Evolutionary conservation across 92 coral and sea anemone genomes (phyloP).

Genomic region (Zoanthus sociatus): DNA sequence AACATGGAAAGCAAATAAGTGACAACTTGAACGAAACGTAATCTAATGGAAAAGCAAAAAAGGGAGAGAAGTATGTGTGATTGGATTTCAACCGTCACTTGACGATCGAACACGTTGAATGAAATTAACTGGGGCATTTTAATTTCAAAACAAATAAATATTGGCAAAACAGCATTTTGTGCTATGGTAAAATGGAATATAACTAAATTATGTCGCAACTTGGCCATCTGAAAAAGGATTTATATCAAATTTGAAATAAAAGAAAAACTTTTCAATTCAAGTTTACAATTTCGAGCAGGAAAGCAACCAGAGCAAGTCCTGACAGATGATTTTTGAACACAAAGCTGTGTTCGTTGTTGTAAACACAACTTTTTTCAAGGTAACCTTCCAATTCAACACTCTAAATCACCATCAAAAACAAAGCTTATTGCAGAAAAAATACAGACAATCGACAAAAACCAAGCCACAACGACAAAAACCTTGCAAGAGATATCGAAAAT

Average conservation of each 20-base stretch:
- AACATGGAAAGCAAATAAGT: not conserved
- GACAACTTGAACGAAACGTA: not conserved
- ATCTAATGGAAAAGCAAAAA: not conserved
- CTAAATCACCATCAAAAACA: not conserved
- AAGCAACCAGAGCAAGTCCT: constrained; percentile 4
- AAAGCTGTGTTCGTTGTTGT: constrained; percentile 37
- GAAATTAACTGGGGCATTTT: not conserved
- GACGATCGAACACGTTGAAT: constrained; percentile 40
- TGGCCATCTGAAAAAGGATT: not conserved
- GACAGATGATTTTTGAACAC: constrained; percentile 41
- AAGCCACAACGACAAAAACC: not conserved
- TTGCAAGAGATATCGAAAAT: not conserved
- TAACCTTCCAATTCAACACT: not conserved
- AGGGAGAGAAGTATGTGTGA: not conserved
- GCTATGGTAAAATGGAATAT: not conserved
- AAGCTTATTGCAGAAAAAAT: not conserved
- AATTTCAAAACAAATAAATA: not conserved
- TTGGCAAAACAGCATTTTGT: not conserved
- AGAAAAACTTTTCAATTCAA: not conserved
- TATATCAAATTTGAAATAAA: not conserved
- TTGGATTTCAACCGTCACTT: not conserved
- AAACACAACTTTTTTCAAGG: constrained; percentile 23
- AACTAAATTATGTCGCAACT: not conserved
- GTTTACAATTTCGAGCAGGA: constrained; percentile 11
- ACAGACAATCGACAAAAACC: not conserved